Evolutionary conservation across 2,113 vertebrate genomes (phyloP).

Genomic region (Solenodon paradoxus): DNA sequence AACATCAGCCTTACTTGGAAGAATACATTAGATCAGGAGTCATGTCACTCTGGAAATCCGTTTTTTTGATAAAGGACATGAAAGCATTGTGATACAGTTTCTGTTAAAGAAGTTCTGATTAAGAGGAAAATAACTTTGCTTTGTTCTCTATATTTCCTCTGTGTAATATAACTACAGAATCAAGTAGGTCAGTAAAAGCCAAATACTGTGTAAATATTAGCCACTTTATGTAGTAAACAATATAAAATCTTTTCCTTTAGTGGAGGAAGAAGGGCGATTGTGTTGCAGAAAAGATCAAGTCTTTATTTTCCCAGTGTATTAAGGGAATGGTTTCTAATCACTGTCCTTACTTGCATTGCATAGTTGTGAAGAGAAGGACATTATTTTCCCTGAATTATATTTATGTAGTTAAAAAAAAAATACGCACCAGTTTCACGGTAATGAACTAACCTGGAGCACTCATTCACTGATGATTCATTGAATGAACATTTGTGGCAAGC

Average conservation of each 20-base stretch:
- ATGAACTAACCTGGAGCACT: slow-evolving; percentile 11
- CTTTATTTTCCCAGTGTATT: background rate
- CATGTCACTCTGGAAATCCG: background rate
- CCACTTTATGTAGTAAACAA: background rate
- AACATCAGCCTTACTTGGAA: background rate
- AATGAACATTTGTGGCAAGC: slow-evolving; percentile 29
- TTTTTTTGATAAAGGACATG: background rate
- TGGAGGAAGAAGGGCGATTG: background rate
- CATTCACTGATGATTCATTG: background rate
- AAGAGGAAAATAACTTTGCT: background rate
- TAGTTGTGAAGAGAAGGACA: background rate
- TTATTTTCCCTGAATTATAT: background rate
- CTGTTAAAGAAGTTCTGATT: background rate
- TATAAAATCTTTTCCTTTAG: background rate
- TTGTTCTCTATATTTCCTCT: background rate
- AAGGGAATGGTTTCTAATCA: background rate
- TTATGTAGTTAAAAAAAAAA: background rate
- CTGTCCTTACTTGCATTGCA: background rate
- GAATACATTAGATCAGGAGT: background rate
- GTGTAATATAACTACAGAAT: background rate
- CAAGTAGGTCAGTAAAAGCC: fast-evolving
- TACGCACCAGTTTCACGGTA: background rate
- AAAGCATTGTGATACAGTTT: background rate
- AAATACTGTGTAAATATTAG: too few species aligned
- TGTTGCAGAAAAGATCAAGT: background rate